Percentiles rank a stretch among this genome's conserved stretches.
Conservation (phyloP, 2,113 vertebrate species). For the Glaucidium brasilianum region DNA sequence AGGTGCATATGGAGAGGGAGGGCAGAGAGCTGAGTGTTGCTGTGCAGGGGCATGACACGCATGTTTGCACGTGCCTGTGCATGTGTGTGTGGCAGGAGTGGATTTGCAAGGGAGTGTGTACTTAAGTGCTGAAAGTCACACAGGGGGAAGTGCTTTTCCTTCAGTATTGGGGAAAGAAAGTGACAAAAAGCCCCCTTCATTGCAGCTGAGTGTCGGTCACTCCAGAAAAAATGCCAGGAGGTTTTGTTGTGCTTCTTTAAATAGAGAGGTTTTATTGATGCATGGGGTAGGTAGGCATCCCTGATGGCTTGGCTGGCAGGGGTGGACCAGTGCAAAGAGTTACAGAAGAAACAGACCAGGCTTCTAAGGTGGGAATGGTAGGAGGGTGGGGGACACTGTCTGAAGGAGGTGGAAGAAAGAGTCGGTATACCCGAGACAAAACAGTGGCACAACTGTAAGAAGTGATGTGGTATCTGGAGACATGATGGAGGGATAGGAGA, state of each 20-base stretch:
- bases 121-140: background rate
- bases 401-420: background rate
- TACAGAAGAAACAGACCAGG: background rate
- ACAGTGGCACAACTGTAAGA: background rate
- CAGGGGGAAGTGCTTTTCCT: background rate
- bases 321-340: background rate
- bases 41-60: accelerated
- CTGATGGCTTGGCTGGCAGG: background rate
- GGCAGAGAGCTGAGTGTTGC: background rate
- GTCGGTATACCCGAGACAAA: background rate
- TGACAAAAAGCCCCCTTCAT: background rate
- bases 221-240: background rate
- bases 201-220: background rate
- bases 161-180: background rate
- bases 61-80: too few species aligned
- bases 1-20: accelerated
- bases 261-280: background rate
- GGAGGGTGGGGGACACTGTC: background rate
- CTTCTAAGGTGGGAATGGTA: background rate
- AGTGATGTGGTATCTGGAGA: background rate
- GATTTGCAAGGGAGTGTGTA: background rate
- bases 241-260: background rate
- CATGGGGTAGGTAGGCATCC: background rate
- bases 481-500: background rate
- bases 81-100: background rate